Evolutionary conservation across 2,888 invertebrate species (phyloP), one percentile per base, ranked within the genome.

Genomic region (Caenorhabditis sp.): DNA sequence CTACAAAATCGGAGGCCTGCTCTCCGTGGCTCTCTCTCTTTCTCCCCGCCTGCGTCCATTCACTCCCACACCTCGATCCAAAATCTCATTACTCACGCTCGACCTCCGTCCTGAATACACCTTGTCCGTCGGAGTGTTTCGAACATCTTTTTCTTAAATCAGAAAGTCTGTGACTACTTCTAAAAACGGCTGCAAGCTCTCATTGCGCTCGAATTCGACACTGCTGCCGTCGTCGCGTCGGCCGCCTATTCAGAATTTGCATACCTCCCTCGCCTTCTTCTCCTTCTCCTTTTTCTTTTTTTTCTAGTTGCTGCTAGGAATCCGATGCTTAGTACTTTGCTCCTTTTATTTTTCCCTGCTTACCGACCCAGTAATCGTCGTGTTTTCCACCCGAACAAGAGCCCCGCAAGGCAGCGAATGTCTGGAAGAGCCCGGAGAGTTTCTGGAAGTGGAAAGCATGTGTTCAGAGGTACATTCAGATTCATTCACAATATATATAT

Each of bases 51-150:
- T 27, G 37, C 56, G 41, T 41, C 37, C 5, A n/a, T n/a, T 37
- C 5, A 20, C 32, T 2, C 15, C 26, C 20, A 27, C 37, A n/a
- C 52, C 15, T n/a, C 39, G 48, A 22, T 56, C 66, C 50, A 32
- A 66, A 66, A 66, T 66, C 66, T 56, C 24, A 43, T 66, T 58
- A 66, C 22, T 50, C 58, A 48, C 50, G 66, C 56, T 56, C 56
- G 48, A 41, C 41, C 66, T 50, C 45, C 37, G 39, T 41, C 56
- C 56, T 39, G 48, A 66, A 56, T 17, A 52, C 30, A 52, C 32
- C 50, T 52, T 52, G 35, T 30, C 17, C 11, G 11, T n/a, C 17
- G 56, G 2, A 37, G 55, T 50, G 37, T 37, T 35, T 22, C 24
- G 53, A 53, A 53, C 37, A 37, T 24, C 35, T 37, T 22, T 24